These are phyloP conservation scores for Hirundichthys speculiger DNA, from an alignment of 2,113 vertebrate species.

Conservation along the genomic window DNA sequence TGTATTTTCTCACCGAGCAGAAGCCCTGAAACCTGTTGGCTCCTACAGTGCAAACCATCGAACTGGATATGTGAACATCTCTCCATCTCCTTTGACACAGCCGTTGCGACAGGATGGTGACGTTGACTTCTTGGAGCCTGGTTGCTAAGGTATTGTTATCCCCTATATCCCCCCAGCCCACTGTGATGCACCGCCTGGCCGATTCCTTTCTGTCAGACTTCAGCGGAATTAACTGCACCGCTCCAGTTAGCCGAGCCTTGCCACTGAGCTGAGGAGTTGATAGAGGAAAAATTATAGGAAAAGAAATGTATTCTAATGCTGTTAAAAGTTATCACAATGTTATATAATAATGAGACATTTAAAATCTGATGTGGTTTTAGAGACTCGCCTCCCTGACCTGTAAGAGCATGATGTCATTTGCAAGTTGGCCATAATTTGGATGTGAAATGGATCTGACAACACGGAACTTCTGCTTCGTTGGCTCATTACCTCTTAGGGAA, in stretches of 20 bases:
- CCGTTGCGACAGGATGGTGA: constrained; percentile 36
- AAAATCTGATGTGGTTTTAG: not conserved
- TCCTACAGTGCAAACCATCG: constrained; percentile 63
- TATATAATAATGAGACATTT: not conserved
- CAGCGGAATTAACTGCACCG: constrained; percentile 65
- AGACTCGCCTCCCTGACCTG: constrained; percentile 60
- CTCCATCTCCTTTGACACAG: constrained; percentile 53
- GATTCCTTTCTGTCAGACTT: not conserved
- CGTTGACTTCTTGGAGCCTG: constrained; percentile 68
- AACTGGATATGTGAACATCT: not conserved
- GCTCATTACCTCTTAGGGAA: constrained; percentile 27
- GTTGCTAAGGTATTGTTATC: constrained; percentile 53
- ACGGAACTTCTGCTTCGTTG: constrained; percentile 45
- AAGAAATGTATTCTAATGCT: too few relatives aligned
- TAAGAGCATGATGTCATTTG: constrained; percentile 80
- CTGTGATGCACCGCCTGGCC: constrained; percentile 52
- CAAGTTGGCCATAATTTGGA: constrained; percentile 47
- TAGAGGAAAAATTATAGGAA: not conserved
- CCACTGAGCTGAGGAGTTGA: constrained; percentile 50
- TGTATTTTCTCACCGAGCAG: constrained; percentile 60
- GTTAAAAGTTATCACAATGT: too few relatives aligned
- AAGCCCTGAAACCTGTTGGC: constrained; percentile 41
- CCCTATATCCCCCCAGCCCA: constrained; percentile 63
- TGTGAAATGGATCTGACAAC: constrained; percentile 41
- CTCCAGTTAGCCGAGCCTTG: constrained; percentile 45